A percentile compares a stretch with the other conserved stretches of the same genome.
phyloP scores from a whole-genome alignment of 2,797 vertebrate genomes.

The Thalassophryne amazonica region DNA sequence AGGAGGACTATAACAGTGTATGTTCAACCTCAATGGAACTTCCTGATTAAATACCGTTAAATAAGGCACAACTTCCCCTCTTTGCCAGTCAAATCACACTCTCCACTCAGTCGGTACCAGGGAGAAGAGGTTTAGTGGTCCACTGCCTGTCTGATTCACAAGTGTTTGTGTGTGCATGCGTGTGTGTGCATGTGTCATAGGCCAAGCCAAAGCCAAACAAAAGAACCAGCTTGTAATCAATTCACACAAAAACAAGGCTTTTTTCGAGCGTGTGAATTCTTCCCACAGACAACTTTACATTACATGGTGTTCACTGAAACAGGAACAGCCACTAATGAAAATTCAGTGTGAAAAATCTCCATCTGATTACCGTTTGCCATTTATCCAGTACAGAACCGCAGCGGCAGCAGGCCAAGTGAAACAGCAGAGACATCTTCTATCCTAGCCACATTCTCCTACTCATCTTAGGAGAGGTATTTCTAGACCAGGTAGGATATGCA shows the following conservation, averaged over 20 bases:
- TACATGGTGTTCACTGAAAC: slow-evolving; percentile 25
- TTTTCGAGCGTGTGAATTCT: slow-evolving; percentile 47
- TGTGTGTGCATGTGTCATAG: slow-evolving; percentile 22
- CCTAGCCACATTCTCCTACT: no score
- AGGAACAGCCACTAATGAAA: slow-evolving; percentile 20
- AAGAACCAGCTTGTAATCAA: slow-evolving; percentile 49
- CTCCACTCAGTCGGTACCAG: slow-evolving; percentile 50
- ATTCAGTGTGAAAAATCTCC: slow-evolving; percentile 2
- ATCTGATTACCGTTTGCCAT: no score
- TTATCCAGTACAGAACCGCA: no score
- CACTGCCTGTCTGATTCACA: slow-evolving; percentile 50
- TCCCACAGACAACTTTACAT: slow-evolving; percentile 40
- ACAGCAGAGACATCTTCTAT: no score
- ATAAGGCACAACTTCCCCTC: slow-evolving; percentile 56
- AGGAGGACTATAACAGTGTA: slow-evolving; percentile 35
- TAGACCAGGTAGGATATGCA: no score
- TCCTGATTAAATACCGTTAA: slow-evolving; percentile 54
- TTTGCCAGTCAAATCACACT: slow-evolving; percentile 71
- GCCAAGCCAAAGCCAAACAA: slow-evolving; percentile 45
- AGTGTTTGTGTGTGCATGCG: slow-evolving; percentile 19
- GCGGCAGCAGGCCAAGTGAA: no score
- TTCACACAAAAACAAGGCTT: slow-evolving; percentile 53
- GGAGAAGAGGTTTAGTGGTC: slow-evolving; percentile 40
- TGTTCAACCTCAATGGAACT: slow-evolving; percentile 39
- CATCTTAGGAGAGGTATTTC: no score